These are phyloP conservation scores for Cataglyphis albicans DNA, from an alignment of 2,888 invertebrate genomes.

Conservation along the genomic window DNA sequence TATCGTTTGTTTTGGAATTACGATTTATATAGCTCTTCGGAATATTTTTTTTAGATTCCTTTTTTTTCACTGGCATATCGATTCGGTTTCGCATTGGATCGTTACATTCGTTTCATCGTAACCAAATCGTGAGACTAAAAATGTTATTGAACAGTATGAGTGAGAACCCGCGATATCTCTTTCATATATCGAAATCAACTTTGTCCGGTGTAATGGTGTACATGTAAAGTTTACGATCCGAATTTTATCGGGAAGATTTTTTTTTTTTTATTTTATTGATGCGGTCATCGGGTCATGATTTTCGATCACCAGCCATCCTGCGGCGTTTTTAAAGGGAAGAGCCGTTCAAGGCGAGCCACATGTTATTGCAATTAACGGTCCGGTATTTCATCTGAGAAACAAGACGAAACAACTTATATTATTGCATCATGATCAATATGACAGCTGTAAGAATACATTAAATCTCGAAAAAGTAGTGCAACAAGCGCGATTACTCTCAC, in stretches of 20 bases:
- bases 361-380: slow-evolving; percentile 62
- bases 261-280: background rate
- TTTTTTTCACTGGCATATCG: background rate
- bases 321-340: slow-evolving; percentile 52
- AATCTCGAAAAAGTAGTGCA: slow-evolving; percentile 57
- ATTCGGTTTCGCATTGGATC: background rate
- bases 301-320: slow-evolving; percentile 28
- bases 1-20: background rate
- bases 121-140: background rate
- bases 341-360: slow-evolving; percentile 68
- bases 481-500: slow-evolving; percentile 24
- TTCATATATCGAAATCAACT: background rate
- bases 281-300: slow-evolving; percentile 17
- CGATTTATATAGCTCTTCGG: background rate
- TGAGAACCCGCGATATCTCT: background rate
- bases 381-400: slow-evolving; percentile 66
- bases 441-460: slow-evolving; percentile 53
- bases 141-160: background rate
- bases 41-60: background rate
- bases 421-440: slow-evolving; percentile 67
- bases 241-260: background rate
- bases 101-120: background rate
- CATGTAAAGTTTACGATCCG: background rate
- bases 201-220: background rate
- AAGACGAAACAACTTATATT: slow-evolving; percentile 67